These are phyloP conservation scores for Agrypnia vestita DNA, from an alignment of 1,140 invertebrate species.

Conservation along the genomic window DNA sequence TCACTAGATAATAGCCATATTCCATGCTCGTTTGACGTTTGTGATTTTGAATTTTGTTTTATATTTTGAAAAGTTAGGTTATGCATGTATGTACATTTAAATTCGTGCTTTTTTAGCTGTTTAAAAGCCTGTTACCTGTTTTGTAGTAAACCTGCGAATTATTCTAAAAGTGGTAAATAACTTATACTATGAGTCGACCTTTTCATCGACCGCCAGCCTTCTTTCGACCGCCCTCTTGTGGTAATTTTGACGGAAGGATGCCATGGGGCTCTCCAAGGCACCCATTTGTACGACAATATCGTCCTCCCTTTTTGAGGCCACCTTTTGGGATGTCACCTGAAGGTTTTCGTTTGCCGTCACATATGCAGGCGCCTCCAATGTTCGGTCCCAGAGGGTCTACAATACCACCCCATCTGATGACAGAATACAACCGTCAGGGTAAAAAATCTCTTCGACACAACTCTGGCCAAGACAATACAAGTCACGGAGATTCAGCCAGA, in stretches of 20 bases:
- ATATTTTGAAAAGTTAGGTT: slow-evolving; percentile 3
- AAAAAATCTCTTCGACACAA: background rate
- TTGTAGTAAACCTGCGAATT: background rate
- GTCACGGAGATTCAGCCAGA: slow-evolving; percentile 59
- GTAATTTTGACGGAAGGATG: slow-evolving; percentile 36
- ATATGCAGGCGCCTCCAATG: slow-evolving; percentile 67
- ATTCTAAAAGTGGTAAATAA: background rate
- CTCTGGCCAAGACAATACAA: slow-evolving; percentile 38
- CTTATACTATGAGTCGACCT: slow-evolving; percentile 3
- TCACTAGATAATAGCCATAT: too few relatives aligned
- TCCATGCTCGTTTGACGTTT: slow-evolving; percentile 15
- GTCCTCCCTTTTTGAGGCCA: slow-evolving; percentile 62
- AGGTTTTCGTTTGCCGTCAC: slow-evolving; percentile 58
- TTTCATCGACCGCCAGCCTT: slow-evolving; percentile 32
- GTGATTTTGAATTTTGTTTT: background rate
- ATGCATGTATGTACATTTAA: background rate
- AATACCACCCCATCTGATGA: slow-evolving; percentile 63
- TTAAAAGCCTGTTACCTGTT: too few relatives aligned
- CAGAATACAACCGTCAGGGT: slow-evolving; percentile 22
- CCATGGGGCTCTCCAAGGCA: slow-evolving; percentile 34
- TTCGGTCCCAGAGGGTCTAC: slow-evolving; percentile 66
- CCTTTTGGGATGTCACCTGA: slow-evolving; percentile 65
- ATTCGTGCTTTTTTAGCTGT: background rate
- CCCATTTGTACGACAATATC: slow-evolving; percentile 5
- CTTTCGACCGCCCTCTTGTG: slow-evolving; percentile 18